Conservation (phyloP, 2,888 invertebrate species). For the Stegana nigrithorax region DNA sequence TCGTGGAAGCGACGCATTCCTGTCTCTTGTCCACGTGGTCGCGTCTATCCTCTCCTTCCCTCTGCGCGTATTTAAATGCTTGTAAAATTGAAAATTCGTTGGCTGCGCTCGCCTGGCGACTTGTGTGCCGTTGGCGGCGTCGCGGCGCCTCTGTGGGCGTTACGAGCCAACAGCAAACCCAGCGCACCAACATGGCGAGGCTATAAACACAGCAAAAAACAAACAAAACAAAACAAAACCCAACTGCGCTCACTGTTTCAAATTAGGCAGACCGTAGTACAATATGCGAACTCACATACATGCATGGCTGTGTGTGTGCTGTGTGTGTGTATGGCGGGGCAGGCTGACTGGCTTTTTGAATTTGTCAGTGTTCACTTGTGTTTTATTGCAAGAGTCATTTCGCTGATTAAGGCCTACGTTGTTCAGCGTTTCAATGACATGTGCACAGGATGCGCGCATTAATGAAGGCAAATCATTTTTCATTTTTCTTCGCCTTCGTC, state of each 20-base stretch:
- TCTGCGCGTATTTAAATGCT: too few relatives aligned
- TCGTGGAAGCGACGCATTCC: constrained; percentile 9
- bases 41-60: too few relatives aligned
- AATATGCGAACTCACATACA: neutral
- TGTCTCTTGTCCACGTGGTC: too few relatives aligned
- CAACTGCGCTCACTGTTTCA: neutral
- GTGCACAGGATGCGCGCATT: constrained; percentile 3
- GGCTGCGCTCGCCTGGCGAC: neutral
- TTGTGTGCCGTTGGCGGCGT: neutral
- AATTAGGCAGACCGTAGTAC: neutral
- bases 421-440: neutral
- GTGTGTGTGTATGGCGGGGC: too few relatives aligned
- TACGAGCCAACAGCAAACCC: neutral
- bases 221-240: neutral
- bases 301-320: too few relatives aligned
- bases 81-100: constrained; percentile 8
- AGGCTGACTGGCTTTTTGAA: too few relatives aligned
- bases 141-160: constrained; percentile 10
- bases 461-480: neutral
- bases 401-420: constrained; percentile 11
- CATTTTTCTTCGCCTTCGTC: neutral
- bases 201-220: too few relatives aligned
- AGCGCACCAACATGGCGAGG: neutral
- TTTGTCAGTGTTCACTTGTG: too few relatives aligned
- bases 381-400: neutral